Evolutionary conservation across 1,140 invertebrate genomes (phyloP).

Genomic region (Cyclina sinensis): DNA sequence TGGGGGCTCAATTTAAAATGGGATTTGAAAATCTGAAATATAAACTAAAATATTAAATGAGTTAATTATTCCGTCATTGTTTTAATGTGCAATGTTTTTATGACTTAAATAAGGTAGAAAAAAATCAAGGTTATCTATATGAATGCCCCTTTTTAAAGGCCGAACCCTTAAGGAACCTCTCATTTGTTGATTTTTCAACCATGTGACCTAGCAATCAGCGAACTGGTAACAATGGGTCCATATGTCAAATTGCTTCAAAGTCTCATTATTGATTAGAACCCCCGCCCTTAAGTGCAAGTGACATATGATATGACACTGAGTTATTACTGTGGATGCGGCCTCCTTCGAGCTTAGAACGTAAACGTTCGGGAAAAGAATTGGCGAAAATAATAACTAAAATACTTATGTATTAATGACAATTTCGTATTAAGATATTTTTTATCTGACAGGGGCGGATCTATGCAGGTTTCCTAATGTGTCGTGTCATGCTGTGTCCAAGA

Average conservation of each 20-base stretch:
- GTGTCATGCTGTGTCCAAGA: no score
- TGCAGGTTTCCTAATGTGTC: no score
- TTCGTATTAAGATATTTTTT: no score
- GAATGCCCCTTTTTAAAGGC: constrained; percentile 18
- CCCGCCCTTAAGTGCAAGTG: constrained; percentile 70
- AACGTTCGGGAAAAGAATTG: no score
- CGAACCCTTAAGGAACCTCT: constrained; percentile 42
- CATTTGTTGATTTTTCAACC: constrained; percentile 19
- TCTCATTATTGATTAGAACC: constrained; percentile 65
- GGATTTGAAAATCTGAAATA: no score
- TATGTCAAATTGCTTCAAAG: constrained; percentile 64
- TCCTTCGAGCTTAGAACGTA: not conserved
- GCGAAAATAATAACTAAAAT: no score
- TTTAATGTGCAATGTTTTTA: no score
- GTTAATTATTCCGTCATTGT: no score
- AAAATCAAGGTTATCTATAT: not conserved
- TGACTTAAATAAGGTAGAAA: not conserved
- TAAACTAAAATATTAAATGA: no score
- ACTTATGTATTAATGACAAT: no score
- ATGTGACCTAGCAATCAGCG: constrained; percentile 69
- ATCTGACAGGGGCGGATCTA: no score
- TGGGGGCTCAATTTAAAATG: not conserved
- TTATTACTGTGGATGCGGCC: constrained; percentile 22
- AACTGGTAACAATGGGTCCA: constrained; percentile 63
- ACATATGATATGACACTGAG: constrained; percentile 62